Conservation (phyloP, 2,888 invertebrate species). For the Heliconius erato region DNA sequence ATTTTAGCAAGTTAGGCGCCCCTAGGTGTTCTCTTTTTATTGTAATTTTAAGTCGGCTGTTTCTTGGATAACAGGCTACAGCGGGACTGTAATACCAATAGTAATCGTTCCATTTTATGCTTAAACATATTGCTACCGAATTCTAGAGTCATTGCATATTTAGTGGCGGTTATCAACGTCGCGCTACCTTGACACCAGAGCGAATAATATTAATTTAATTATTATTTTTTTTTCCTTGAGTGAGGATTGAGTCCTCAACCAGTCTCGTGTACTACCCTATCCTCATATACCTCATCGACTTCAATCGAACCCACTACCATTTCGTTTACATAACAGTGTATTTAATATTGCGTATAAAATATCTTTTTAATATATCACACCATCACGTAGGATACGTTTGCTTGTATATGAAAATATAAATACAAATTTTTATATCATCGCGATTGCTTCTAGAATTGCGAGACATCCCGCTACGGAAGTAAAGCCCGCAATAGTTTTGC, state of each 20-base stretch:
- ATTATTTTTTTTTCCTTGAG: too few species aligned
- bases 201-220: too few species aligned
- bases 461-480: constrained; percentile 25
- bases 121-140: constrained; percentile 33
- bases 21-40: constrained; percentile 52
- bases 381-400: not conserved
- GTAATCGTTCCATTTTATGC: constrained; percentile 48
- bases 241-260: too few species aligned
- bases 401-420: constrained; percentile 16
- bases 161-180: not conserved
- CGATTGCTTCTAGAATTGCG: constrained; percentile 42
- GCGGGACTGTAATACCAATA: constrained; percentile 48
- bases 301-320: too few species aligned
- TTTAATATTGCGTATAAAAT: too few species aligned
- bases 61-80: constrained; percentile 41
- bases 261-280: too few species aligned
- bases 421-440: constrained; percentile 1
- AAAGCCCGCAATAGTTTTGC: constrained; percentile 26
- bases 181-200: too few species aligned
- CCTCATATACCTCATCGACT: too few species aligned
- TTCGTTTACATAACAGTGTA: too few species aligned
- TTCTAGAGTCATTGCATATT: too few species aligned
- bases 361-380: not conserved
- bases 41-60: constrained; percentile 50
- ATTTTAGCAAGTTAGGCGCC: constrained; percentile 47